Evolutionary conservation across 2,888 invertebrate species (phyloP), one percentile per base, ranked within the genome.

Genomic region (Tethea ocularis): DNA sequence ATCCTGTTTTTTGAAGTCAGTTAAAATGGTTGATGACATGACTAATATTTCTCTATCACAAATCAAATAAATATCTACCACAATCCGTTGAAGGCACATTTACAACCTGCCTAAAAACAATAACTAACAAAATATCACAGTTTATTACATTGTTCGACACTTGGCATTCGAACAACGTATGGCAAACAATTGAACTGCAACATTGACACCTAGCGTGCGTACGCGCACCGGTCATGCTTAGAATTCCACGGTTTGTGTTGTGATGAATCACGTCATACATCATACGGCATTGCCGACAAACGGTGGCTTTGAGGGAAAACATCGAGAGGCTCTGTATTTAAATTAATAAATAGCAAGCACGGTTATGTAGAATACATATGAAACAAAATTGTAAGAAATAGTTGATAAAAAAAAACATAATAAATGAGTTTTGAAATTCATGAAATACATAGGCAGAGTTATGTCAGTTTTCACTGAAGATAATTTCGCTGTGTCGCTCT

Each of bases 181-280:
- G 41, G 62, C 68, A 62, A 63, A 69, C 67, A 69, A 72, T 71
- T 55, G 71, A 65, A 66, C 46, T 46, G 8, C 20, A 67, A 60
- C 72, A 71, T 72, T 58, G 66, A 63, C 65, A 57, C 61, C 57
- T 20, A 59, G 10, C 53, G 53, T 53, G 53, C 24, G 29, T 46
- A 46, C 46, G 38, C 36, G 36, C 38, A 20, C 20, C 46, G 20
- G 20, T 17, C 46, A 46, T 46, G 46, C 10, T 46, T 20, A 46
- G 46, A 46, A 46, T 46, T 46, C 46, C 46, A 46, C 20, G 20
- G 7, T 10, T 46, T n/a, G 10, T n/a, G 13, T 46, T 46, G 46
- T 46, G 38, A 38, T 62, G 57, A 57, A 10, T 58, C 52, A 22
- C 41, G 41, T 58, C 57, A 29, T 59, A 59, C 58, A 57, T 58